Base-by-base conservation (phyloP, 2,797 vertebrate species). In the Morelia viridis region DNA sequence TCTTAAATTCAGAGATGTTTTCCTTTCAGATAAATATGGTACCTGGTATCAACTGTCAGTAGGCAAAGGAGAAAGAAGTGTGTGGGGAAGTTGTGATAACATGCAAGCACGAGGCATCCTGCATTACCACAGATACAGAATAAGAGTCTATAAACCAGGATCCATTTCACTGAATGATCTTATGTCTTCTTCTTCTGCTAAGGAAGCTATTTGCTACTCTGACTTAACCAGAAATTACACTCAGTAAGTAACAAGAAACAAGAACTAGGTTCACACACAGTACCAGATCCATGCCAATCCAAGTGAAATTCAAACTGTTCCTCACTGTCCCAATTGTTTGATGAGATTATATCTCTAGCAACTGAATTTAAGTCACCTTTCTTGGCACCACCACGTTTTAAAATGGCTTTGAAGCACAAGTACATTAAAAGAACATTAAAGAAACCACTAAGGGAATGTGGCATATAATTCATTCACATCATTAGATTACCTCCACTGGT, bases 401-500 rank as follows among this genome's bases (percentile, higher is more conserved):
- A 58, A 61, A 87, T 24, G 41, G 19, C 17, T 61, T 85, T 90
- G 31, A 61, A 93, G 31, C 31, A 76, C 5, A 56, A 8, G 31
- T 92, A 0, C 24, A 8, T 65, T 85, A 91, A 94, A 26, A 31
- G 60, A 64, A 95, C 22, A 85, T 65, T 57, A 94, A 94, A 96
- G 94, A 56, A 91, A 94, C 19, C 41, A 80, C 90, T 93, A 53
- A 68, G 8, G 91, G 91, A 89, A 91, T 87, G 89, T 94, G 94
- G 41, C 88, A 94, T 94, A 85, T 56, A 94, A 60, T 89, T 85
- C 50, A 26, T 5, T 24, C 7, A 93, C 92, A 93, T 87, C 87
- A 90, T 86, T 93, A 95, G 96, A 97, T 98, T 96, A 99, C 99
- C 99, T 97, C 98, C 98, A 92, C 93, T 97, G 93, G 98, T 95